A percentile compares a stretch with the other conserved stretches of the same genome.
Conservation (phyloP, 2,888 invertebrate species). For the Spisula solida region DNA sequence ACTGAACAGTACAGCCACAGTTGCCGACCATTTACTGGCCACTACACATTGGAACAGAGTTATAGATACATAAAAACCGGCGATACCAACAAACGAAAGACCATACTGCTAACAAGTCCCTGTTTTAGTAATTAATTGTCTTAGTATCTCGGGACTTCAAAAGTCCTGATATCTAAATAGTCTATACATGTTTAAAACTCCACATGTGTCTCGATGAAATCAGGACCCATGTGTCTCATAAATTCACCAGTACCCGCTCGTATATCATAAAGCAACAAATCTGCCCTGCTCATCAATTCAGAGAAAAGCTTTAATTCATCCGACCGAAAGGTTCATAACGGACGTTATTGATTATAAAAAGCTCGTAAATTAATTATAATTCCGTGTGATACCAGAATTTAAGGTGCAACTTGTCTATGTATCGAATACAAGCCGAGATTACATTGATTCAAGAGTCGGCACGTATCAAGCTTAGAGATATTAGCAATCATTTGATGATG, state of each 20-base stretch:
- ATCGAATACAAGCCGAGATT: slow-evolving; percentile 29
- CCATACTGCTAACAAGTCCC: slow-evolving; percentile 36
- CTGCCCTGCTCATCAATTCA: slow-evolving; percentile 19
- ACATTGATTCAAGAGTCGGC: slow-evolving; percentile 37
- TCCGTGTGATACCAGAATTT: slow-evolving; percentile 44
- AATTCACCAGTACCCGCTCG: slow-evolving; percentile 14
- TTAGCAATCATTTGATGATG: slow-evolving; percentile 41
- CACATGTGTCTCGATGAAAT: slow-evolving; percentile 50
- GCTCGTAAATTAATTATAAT: slow-evolving; percentile 65
- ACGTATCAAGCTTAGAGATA: slow-evolving; percentile 44
- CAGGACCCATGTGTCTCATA: slow-evolving; percentile 40
- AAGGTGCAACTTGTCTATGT: slow-evolving; percentile 25
- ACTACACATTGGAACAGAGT: background rate
- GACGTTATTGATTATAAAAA: slow-evolving; percentile 40
- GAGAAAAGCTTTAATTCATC: background rate
- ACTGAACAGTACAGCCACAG: background rate
- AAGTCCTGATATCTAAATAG: slow-evolving; percentile 37
- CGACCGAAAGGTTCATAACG: slow-evolving; percentile 39
- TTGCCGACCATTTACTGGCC: background rate
- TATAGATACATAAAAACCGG: background rate
- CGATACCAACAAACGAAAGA: slow-evolving; percentile 1
- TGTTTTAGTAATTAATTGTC: slow-evolving; percentile 36
- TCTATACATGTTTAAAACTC: slow-evolving; percentile 47
- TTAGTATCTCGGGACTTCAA: slow-evolving; percentile 37
- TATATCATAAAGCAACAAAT: slow-evolving; percentile 41